phyloP scores from a whole-genome alignment of 1,140 invertebrate genomes.

The Acromyrmex heyeri region DNA sequence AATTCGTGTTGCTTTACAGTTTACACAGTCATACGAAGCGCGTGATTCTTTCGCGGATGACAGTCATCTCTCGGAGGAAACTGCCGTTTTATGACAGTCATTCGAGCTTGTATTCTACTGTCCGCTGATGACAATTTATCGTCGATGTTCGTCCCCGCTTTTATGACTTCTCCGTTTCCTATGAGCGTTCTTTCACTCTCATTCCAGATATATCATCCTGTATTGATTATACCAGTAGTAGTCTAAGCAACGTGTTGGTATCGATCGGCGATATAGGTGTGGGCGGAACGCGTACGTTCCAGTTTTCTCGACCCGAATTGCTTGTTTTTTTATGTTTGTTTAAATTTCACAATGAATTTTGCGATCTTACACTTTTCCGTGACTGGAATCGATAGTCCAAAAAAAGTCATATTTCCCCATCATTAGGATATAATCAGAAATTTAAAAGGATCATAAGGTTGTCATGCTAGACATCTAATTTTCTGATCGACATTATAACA shows the following conservation, averaged over 20 bases:
- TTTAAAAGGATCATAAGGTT: conserved; percentile 10
- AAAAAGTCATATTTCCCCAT: background rate
- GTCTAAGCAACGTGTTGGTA: conserved; percentile 72
- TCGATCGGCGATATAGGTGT: conserved; percentile 76
- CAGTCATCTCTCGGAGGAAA: conserved; percentile 43
- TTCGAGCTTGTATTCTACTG: conserved; percentile 51
- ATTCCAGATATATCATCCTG: conserved; percentile 70
- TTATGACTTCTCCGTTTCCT: conserved; percentile 33
- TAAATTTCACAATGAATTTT: conserved; percentile 55
- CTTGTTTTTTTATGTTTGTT: conserved; percentile 51
- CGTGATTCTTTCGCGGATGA: conserved; percentile 26
- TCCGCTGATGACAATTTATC: conserved; percentile 66
- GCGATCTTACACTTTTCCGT: background rate
- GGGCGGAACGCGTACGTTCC: conserved; percentile 70
- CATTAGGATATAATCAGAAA: background rate
- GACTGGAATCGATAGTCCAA: conserved; percentile 5
- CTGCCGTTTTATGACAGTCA: conserved; percentile 55
- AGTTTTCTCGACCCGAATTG: conserved; percentile 71
- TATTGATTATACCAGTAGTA: conserved; percentile 74
- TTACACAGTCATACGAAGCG: background rate
- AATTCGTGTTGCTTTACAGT: background rate
- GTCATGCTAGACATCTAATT: background rate
- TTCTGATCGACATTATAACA: background rate
- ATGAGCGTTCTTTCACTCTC: conserved; percentile 64
- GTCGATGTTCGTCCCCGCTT: conserved; percentile 48